These are phyloP conservation scores for Brachionus calyciflorus DNA, from an alignment of 1,140 invertebrate genomes.

Conservation along the genomic window DNA sequence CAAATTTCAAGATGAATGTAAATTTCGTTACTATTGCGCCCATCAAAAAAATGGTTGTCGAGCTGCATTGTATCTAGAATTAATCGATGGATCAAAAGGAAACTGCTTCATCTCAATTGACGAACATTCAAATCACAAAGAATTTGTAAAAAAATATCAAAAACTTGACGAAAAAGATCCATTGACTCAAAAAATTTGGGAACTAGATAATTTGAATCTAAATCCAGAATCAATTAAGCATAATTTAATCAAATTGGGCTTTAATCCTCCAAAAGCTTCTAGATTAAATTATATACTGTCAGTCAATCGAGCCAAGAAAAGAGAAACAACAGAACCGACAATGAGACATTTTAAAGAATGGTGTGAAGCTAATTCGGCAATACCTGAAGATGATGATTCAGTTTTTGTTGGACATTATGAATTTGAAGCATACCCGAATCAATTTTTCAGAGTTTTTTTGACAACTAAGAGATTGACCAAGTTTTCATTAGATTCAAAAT, in stretches of 20 bases:
- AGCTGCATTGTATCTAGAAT: not conserved
- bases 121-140: conserved; percentile 14
- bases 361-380: not conserved
- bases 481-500: conserved; percentile 3
- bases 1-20: not conserved
- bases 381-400: not conserved
- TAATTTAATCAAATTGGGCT: conserved; percentile 12
- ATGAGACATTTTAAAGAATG: conserved; percentile 16
- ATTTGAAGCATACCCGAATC: too few species aligned
- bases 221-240: conserved; percentile 15
- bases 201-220: conserved; percentile 10
- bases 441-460: too few species aligned
- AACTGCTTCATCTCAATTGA: not conserved
- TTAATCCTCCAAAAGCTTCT: not conserved
- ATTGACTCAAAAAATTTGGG: conserved; percentile 17
- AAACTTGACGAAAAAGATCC: conserved; percentile 1
- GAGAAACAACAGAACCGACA: not conserved
- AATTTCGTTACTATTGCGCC: not conserved
- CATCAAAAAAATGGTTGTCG: conserved; percentile 9
- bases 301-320: not conserved
- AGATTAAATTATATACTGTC: conserved; percentile 5
- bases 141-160: conserved; percentile 11
- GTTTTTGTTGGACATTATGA: not conserved
- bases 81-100: conserved; percentile 8
- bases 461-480: not conserved